Percentiles rank a stretch among this genome's conserved stretches.
Conservation (phyloP, 2,113 vertebrate species). For the Candoia aspera region DNA sequence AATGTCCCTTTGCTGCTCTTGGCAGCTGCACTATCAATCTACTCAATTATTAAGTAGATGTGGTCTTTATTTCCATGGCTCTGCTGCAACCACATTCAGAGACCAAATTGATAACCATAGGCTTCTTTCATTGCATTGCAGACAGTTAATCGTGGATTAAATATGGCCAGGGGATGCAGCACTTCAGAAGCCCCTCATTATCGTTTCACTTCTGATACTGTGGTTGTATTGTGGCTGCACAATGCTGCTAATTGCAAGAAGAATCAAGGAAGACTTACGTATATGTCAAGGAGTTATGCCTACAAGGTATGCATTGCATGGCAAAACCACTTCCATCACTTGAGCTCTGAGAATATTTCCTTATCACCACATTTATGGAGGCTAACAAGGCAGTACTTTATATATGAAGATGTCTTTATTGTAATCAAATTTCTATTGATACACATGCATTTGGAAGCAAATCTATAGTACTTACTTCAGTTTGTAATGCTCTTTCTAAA, state of each 20-base stretch:
- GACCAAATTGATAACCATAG: background rate
- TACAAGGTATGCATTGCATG: conserved; percentile 17
- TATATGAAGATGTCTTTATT: background rate
- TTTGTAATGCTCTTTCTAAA: background rate
- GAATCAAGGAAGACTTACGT: background rate
- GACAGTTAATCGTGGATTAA: background rate
- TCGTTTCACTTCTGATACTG: background rate
- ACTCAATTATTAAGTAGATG: background rate
- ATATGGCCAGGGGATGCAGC: background rate
- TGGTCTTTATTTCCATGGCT: background rate
- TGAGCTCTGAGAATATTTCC: background rate
- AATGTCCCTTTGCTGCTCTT: background rate
- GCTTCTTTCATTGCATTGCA: background rate
- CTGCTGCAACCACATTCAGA: background rate
- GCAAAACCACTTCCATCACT: conserved; percentile 4
- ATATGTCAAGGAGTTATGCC: background rate
- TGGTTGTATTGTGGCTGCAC: background rate
- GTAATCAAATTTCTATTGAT: background rate
- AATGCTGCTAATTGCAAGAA: background rate
- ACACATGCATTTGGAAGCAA: background rate
- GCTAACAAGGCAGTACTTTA: background rate
- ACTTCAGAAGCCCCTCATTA: background rate
- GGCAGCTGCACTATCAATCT: background rate
- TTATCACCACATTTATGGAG: background rate
- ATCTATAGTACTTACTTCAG: background rate